Conservation (phyloP, 30 jellyfish, hydroid and myxozoan genomes). For the Rhopilema esculentum region DNA sequence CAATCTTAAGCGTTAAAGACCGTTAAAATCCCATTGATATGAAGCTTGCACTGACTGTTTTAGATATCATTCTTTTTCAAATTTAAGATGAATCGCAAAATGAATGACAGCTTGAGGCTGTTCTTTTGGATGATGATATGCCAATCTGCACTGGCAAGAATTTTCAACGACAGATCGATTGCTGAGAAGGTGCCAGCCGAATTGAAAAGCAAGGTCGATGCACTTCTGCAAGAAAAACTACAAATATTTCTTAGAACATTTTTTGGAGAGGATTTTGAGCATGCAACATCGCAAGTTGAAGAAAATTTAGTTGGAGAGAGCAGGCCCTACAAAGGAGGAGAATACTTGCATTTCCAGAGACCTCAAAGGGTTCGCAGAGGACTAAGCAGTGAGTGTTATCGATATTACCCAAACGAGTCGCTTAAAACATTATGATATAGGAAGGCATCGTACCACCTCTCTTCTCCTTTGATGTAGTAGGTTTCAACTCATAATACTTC, state of each 20-base stretch:
- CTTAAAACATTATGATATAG: too few species aligned
- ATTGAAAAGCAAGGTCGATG: constrained; percentile 20
- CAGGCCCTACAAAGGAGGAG: background rate
- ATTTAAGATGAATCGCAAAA: background rate
- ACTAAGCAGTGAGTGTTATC: background rate
- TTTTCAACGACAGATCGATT: background rate
- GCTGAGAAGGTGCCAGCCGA: constrained; percentile 8
- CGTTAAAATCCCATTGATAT: too few species aligned
- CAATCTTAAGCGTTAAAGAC: too few species aligned
- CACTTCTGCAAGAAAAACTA: constrained; percentile 31
- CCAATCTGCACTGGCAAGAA: background rate
- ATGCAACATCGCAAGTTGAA: background rate
- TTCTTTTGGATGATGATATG: background rate
- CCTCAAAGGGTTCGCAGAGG: background rate
- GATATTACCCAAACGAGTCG: too few species aligned
- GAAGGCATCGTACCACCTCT: too few species aligned
- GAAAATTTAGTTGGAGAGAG: background rate
- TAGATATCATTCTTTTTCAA: too few species aligned
- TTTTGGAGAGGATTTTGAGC: constrained; percentile 30
- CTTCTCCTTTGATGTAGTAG: too few species aligned
- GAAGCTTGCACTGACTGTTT: too few species aligned
- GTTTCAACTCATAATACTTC: too few species aligned
- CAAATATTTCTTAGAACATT: constrained; percentile 30
- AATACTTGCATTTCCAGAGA: background rate
- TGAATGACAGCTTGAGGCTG: background rate